Evolutionary conservation across 2,113 vertebrate genomes (phyloP), one percentile per base, ranked within the genome.

Genomic region (Azemiops feae): DNA sequence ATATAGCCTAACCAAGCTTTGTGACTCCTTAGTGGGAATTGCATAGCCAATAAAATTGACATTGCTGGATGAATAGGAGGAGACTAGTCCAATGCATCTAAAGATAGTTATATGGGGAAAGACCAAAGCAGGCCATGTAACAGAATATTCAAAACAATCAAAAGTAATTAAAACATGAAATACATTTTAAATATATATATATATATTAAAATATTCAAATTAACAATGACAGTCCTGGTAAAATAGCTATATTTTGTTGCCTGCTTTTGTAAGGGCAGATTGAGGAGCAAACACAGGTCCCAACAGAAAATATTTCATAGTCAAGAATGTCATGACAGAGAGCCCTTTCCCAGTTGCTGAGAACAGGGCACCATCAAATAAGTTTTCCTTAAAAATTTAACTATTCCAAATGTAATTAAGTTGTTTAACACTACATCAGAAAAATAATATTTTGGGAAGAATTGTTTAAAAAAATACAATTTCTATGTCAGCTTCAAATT

Each of bases 1-100:
- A 74, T 57, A 4, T 0, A 0, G 89, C 6, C 22, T 34, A 85
- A 34, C 43, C 64, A 85, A 18, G 0, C 39, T 53, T 81, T 4
- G 5, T 55, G 34, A 43, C 16, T 85, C 23, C 18, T 92, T 22
- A 89, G 5, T 25, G 3, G 16, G 53, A 85, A 92, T 34, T 4
- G 16, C 18, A 92, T 22, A 30, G 16, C 39, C 39, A 86, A 57
- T 54, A 86, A 58, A n/a, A 39, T n/a, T 43, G 54, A 30, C 55
- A 20, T 20, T 22, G 34, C 69, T 81, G 18, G 34, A 16, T 39
- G 69, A 39, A 39, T 39, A 39, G 34, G 34, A 39, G 18, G 14
- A 81, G n/a, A 81, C n/a, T 34, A 74, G n/a, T 74, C 14, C n/a
- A 74, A 34, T 3, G 5, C n/a, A 34, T 39, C 69, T 74, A 18